Base-by-base conservation (phyloP, 2,888 invertebrate genomes). In the Melinaea menophilus region DNA sequence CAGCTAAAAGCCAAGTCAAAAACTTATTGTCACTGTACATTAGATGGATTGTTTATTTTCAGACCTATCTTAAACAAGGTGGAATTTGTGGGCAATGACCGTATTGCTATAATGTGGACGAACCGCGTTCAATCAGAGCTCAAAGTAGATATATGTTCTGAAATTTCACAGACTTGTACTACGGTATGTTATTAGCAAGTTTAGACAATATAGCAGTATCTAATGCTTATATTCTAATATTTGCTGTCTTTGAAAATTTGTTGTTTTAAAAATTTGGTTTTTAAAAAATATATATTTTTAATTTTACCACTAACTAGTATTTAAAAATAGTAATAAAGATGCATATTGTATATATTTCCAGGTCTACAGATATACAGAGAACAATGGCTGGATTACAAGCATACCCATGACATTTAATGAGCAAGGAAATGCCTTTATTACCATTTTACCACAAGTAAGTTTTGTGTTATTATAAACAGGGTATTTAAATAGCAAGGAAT, bases 21-120 rank as follows among this genome's bases (percentile, higher is more conserved):
- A 37, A 37, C 37, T 37, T 37, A 2, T 37, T 37, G 4, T 37
- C 5, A 37, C 37, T 7, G 7, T 2, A 2, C 2, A 9, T 41
- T 9, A 2, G 11, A 9, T 41, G 11, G 4, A 55, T 54, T 59
- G 37, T 55, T 3, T 12, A n/a, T 45, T 73, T 75, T 7, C 73
- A 91, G 94, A 72, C 92, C 93, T 54, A 93, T 94, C 71, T 80
- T 95, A 71, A 93, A 94, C 58, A 88, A 93, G 0, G 95, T 97
- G n/a, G 87, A 92, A 56, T 98, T 98, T 93, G 93, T 95, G 57
- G 93, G 93, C 63, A 93, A 94, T 69, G 86, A 92, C 46, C 87
- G 93, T 12, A 88, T 98, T 12, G 92, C 94, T 7, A 92, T 97
- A 12, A 93, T 96, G 66, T 98, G 98, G 97, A 94, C 97, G 85